Base-by-base conservation (phyloP, 1,140 invertebrate species). In the Drosophila takahashii region DNA sequence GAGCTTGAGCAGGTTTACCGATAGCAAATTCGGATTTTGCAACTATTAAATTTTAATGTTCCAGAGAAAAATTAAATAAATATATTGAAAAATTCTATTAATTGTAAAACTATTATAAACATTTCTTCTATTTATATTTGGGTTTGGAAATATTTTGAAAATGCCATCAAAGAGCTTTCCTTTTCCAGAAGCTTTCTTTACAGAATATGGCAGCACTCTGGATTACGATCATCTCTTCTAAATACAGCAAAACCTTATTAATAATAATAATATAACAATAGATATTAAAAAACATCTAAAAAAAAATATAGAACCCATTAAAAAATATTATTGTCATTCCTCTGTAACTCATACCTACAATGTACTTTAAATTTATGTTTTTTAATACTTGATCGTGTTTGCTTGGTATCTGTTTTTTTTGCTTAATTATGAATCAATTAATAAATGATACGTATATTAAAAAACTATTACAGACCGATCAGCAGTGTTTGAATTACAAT, bases 1-100 rank as follows among this genome's bases (percentile, higher is more conserved):
- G 26, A 44, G 42, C 32, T 42, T 69, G 27, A 67, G 76, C 65
- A 70, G 22, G 51, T n/a, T 42, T 8, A 57, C 11, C 44, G 53
- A 58, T 58, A 57, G 39, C 56, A 22, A 61, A 52, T 16, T 50
- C 13, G 18, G 34, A 41, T 41, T 29, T 67, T 71, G 27, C 18
- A 37, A 48, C 16, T 2, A 1, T 16, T 16, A 16, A 3, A 34
- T 58, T 57, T 1, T 5, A 22, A 60, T n/a, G 26, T 48, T 42
- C 0, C 26, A 8, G 1, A 27, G 1, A 9, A 4, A 44, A 27
- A 27, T 16, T 18, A 10, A 3, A 15, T 13, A 9, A 15, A 0
- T 4, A 9, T 32, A 36, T 48, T 22, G 5, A 15, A 5, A 32
- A 7, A 50, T 50, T 56, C 4, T 26, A 45, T 1, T 1, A 11